Evolutionary conservation across 37 sponge, comb jelly and placozoan species (phyloP), one percentile per base, ranked within the genome.

Genomic region (Chondrosia reniformis): DNA sequence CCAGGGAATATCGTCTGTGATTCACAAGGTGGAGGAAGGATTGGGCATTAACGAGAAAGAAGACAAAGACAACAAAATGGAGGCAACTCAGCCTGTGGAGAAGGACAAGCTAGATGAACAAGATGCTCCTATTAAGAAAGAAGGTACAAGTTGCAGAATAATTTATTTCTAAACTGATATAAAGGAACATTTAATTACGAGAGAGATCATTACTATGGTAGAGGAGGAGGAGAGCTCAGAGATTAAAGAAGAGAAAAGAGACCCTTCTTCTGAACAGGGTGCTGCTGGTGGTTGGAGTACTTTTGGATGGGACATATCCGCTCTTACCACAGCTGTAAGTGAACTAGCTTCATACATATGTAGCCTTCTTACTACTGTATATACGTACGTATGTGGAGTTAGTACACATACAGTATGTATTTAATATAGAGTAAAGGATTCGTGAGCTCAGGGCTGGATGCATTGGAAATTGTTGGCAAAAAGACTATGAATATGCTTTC

Each of bases 401-500:
- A 15, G 52, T 49, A 49, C 15, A 19, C 52, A 49, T 15, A 15
- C 52, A 19, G 52, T 49, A 10, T 49, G 52, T 49, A 49, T 59
- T 27, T 22, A n/a, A n/a, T n/a, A 3, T 42, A 90, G 91, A 58
- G 91, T 33, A 57, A 62, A 19, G 80, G 76, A 5, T 31, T 93
- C 0, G 81, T 96, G 80, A 63, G 55, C 57, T 85, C 88, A 17
- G 91, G 96, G 24, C 49, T 96, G 72, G 96, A 86, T 80, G 91
- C 96, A 0, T 81, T 96, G 33, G 96, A 96, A 75, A 83, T 37
- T 5, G 22, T 96, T 49, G 96, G 96, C 15, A 89, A 86, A 81
- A 96, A 96, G 79, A 96, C 96, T 15, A 89, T 92, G 83, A 86
- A 87, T 21, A 75, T 96, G 0, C 34, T 96, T 1, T 82, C 96